Conservation (phyloP, 2,888 invertebrate species). For the Helobdella robusta region DNA sequence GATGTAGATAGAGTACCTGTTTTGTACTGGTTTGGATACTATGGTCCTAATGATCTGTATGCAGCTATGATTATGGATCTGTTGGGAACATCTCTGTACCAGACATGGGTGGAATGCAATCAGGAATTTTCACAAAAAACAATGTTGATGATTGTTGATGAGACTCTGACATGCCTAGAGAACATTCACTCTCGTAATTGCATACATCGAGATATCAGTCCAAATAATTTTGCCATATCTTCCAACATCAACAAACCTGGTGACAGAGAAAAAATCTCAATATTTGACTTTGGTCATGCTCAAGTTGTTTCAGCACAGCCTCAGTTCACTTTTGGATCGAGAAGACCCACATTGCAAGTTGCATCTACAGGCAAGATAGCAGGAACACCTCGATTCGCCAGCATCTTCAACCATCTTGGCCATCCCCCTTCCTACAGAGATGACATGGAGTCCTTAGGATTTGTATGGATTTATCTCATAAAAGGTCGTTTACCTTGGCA, state of each 20-base stretch:
- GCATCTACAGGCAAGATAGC: conserved; percentile 25
- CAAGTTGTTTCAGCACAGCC: conserved; percentile 22
- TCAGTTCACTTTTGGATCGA: conserved; percentile 9
- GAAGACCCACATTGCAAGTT: conserved; percentile 36
- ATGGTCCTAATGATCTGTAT: conserved; percentile 26
- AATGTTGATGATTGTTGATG: conserved; percentile 29
- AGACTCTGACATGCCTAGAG: conserved; percentile 52
- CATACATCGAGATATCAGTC: conserved; percentile 81
- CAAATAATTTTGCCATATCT: conserved; percentile 51
- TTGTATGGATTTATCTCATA: conserved; percentile 30
- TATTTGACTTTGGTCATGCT: conserved; percentile 52
- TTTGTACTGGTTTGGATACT: conserved; percentile 32
- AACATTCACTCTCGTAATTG: conserved; percentile 91
- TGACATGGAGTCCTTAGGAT: conserved; percentile 33
- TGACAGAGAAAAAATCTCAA: conserved; percentile 13
- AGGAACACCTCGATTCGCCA: conserved; percentile 32
- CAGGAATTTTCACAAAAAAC: conserved; percentile 30
- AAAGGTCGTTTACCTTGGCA: conserved; percentile 35
- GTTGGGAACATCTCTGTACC: conserved; percentile 30
- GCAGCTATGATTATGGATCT: conserved; percentile 31
- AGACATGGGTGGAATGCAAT: conserved; percentile 26
- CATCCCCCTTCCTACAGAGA: conserved; percentile 28
- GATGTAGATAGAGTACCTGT: conserved; percentile 30
- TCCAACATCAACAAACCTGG: not conserved
- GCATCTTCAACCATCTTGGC: conserved; percentile 30